Percentiles rank a stretch among this genome's conserved stretches.
Conservation (phyloP, 1,140 invertebrate species). For the Drosophila pallidifrons region DNA sequence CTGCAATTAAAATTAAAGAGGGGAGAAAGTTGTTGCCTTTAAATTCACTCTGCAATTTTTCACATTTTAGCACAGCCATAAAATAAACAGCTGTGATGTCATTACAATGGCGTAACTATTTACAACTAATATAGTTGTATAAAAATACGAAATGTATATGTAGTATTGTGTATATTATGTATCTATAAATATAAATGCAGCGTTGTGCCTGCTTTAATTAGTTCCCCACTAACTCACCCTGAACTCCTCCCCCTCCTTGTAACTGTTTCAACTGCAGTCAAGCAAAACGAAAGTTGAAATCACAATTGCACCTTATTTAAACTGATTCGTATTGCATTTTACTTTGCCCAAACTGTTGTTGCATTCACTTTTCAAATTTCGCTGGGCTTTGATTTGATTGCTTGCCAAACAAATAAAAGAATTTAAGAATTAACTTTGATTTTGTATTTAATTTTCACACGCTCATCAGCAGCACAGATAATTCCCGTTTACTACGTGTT, state of each 20-base stretch:
- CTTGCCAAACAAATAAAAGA: not conserved
- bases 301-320: constrained; percentile 18
- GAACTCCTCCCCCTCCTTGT: constrained; percentile 21
- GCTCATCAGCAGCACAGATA: constrained; percentile 6
- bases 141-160: not conserved
- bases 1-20: constrained; percentile 59
- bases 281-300: constrained; percentile 28
- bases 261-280: constrained; percentile 11
- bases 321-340: constrained; percentile 19
- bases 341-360: constrained; percentile 5
- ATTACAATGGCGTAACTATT: constrained; percentile 47
- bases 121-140: not conserved
- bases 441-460: constrained; percentile 18
- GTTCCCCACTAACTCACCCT: constrained; percentile 23
- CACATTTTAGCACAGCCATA: not conserved
- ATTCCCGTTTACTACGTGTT: constrained; percentile 59
- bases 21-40: constrained; percentile 24
- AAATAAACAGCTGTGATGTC: constrained; percentile 59
- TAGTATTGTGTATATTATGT: constrained; percentile 15
- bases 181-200: constrained; percentile 37
- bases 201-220: constrained; percentile 26
- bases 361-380: constrained; percentile 23
- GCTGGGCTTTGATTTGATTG: not conserved
- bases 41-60: constrained; percentile 15
- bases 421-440: constrained; percentile 7